These are phyloP conservation scores for Sebastes kiyomatsui DNA, from an alignment of 2,797 vertebrate genomes.

Conservation along the genomic window DNA sequence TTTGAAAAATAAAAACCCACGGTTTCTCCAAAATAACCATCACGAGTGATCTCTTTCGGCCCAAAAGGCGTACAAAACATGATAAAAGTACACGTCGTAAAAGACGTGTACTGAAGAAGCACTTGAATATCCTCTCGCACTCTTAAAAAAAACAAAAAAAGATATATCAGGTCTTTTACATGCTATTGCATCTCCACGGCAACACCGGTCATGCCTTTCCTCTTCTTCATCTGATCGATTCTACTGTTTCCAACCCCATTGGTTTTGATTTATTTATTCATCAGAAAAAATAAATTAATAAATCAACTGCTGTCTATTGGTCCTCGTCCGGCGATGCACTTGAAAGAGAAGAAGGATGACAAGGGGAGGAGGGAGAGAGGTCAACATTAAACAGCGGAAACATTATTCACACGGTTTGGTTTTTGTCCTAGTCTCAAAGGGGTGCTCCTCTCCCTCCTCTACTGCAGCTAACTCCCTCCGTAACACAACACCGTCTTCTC, in stretches of 20 bases:
- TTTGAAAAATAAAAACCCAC: background rate
- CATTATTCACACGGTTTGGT: background rate
- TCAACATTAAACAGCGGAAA: background rate
- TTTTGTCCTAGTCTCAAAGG: background rate
- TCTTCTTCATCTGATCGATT: constrained; percentile 42
- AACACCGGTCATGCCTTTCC: constrained; percentile 7
- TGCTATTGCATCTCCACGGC: background rate
- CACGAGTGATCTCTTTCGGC: constrained; percentile 44
- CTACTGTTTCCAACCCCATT: background rate
- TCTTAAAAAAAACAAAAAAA: background rate
- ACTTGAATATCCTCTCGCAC: constrained; percentile 46
- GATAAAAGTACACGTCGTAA: constrained; percentile 20
- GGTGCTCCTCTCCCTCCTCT: background rate
- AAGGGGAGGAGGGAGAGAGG: background rate
- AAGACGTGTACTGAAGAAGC: constrained; percentile 42
- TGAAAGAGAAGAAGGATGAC: constrained; percentile 75
- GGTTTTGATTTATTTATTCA: constrained; percentile 62
- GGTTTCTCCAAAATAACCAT: constrained; percentile 16
- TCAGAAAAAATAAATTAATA: constrained; percentile 57
- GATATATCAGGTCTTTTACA: background rate
- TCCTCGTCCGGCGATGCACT: constrained; percentile 72
- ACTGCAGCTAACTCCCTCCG: too few species aligned
- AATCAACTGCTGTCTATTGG: constrained; percentile 64
- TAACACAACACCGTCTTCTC: background rate
- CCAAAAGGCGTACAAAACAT: constrained; percentile 45